phyloP scores from a whole-genome alignment of 2,113 vertebrate species.

The Pteropus alecto region DNA sequence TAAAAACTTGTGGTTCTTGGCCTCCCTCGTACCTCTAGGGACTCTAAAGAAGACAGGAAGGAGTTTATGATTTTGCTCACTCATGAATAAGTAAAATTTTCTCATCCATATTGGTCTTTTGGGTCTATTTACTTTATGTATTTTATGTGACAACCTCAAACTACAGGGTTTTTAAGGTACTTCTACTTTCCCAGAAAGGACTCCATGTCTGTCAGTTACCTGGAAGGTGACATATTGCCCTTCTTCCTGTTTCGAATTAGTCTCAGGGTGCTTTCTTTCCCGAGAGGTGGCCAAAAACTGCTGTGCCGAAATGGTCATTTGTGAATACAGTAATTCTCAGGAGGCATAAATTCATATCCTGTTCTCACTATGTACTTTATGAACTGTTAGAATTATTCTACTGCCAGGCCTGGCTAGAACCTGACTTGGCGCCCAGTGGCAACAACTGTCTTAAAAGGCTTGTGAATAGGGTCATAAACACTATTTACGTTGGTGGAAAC shows the following conservation, averaged over 20 bases:
- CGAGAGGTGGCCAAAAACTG: background rate
- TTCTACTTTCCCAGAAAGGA: background rate
- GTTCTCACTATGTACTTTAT: conserved; percentile 62
- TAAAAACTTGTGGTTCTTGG: conserved; percentile 7
- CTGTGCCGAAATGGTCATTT: conserved; percentile 47
- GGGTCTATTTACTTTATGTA: background rate
- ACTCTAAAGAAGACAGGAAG: background rate
- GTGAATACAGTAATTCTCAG: conserved; percentile 60
- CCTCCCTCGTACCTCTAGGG: background rate
- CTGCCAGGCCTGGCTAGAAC: conserved; percentile 65
- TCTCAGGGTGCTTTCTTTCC: conserved; percentile 9
- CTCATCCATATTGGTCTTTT: background rate
- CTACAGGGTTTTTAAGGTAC: background rate
- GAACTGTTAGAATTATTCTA: conserved; percentile 64
- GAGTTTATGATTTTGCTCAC: background rate
- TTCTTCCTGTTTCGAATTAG: conserved; percentile 37
- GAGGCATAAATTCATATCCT: conserved; percentile 70
- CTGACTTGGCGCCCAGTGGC: conserved; percentile 65
- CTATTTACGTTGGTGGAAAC: conserved; percentile 60
- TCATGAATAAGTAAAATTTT: background rate
- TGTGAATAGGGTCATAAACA: conserved; percentile 76
- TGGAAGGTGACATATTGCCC: background rate
- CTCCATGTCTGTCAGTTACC: background rate
- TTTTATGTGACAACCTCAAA: conserved; percentile 7
- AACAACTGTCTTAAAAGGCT: conserved; percentile 77